Evolutionary conservation across 2,113 vertebrate genomes (phyloP).

Genomic region (Limnothrissa miodon): DNA sequence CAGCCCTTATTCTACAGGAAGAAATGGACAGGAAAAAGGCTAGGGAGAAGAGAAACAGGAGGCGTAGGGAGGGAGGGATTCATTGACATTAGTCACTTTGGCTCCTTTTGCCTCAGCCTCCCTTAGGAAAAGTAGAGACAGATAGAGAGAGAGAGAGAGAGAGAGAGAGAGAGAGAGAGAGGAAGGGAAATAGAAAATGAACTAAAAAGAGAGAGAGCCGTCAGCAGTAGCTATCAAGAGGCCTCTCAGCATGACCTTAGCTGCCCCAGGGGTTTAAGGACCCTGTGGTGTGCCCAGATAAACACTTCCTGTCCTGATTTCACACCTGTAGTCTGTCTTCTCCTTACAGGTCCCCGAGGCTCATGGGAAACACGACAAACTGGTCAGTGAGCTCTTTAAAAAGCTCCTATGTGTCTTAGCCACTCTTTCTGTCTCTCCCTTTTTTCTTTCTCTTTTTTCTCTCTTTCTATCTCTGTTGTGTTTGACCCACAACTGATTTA

Average conservation of each 20-base stretch:
- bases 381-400: neutral
- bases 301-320: constrained; percentile 34
- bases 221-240: constrained; percentile 8
- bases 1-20: neutral
- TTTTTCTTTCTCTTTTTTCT: neutral
- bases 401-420: neutral
- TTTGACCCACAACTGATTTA: neutral
- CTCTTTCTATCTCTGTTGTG: neutral
- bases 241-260: neutral
- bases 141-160: neutral
- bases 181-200: too few species aligned
- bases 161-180: neutral
- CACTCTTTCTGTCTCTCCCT: neutral
- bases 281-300: constrained; percentile 17
- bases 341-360: neutral
- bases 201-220: neutral
- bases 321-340: neutral
- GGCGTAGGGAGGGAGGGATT: neutral
- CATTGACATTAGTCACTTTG: neutral
- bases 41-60: neutral
- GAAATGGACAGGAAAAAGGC: neutral
- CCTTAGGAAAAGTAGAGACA: neutral
- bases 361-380: neutral
- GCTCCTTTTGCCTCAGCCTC: neutral
- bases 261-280: constrained; percentile 23